Evolutionary conservation across 2,888 invertebrate species (phyloP).

Genomic region (Dugesia japonica): DNA sequence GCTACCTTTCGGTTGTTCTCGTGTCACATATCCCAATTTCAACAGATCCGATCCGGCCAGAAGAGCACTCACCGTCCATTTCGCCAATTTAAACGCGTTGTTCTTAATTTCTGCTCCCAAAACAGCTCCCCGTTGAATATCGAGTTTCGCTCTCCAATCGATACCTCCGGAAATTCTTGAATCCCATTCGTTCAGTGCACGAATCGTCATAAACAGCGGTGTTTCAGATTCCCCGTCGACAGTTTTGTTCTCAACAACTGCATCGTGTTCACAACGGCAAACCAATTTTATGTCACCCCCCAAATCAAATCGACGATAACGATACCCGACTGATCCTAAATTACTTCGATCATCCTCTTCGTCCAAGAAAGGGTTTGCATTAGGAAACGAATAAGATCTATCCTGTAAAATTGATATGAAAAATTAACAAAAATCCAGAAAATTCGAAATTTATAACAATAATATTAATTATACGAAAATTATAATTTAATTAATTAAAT

Average conservation of each 20-base stretch:
- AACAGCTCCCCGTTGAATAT: constrained; percentile 90
- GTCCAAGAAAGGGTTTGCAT: constrained; percentile 78
- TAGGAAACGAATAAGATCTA: constrained; percentile 69
- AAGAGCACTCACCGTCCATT: constrained; percentile 80
- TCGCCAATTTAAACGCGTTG: constrained; percentile 96
- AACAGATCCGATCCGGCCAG: constrained; percentile 88
- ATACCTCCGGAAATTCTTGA: constrained; percentile 81
- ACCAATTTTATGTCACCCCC: constrained; percentile 79
- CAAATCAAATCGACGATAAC: constrained; percentile 83
- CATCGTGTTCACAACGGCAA: constrained; percentile 88
- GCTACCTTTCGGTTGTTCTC: constrained; percentile 76
- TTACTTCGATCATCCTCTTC: constrained; percentile 72
- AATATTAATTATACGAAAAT: too few species aligned
- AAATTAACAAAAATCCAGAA: too few species aligned
- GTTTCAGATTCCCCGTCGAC: constrained; percentile 63
- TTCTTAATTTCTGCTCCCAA: constrained; percentile 91
- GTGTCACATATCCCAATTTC: constrained; percentile 93
- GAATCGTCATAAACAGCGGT: constrained; percentile 77
- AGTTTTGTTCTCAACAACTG: constrained; percentile 56
- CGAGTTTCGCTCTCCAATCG: constrained; percentile 92
- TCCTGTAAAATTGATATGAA: too few species aligned
- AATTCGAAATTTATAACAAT: too few species aligned
- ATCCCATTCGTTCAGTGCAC: constrained; percentile 97
- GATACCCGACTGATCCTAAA: constrained; percentile 73
- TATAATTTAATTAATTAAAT: too few species aligned